Base-by-base conservation (phyloP, 2,888 invertebrate species). In the Eretmocerus hayati region DNA sequence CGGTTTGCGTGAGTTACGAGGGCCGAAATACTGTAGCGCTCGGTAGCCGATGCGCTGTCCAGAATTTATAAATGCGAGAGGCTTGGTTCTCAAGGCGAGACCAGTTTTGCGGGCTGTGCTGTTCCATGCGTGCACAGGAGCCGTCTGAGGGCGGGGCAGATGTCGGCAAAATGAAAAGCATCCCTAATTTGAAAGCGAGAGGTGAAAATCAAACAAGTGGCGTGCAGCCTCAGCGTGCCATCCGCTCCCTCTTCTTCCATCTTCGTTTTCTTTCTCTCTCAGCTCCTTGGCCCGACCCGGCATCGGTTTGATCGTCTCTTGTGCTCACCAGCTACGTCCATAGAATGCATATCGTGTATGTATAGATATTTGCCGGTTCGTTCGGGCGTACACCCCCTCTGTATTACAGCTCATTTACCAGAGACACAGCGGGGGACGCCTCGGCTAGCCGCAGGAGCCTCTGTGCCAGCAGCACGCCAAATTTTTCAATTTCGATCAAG, bases 111-210 rank as follows among this genome's bases (percentile, higher is more conserved):
- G n/a, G 26, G 16, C 30, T 40, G 11, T 31, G 61, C 62, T 59
- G 56, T 55, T 56, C 58, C 52, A 30, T 55, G n/a, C 65, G 66
- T 65, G 66, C 62, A 61, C 66, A 63, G 67, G 63, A 70, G 70
- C 69, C 57, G 56, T 53, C 53, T 55, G 58, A 62, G 64, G 69
- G 70, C 68, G 70, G 67, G 62, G 66, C 68, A 56, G 59, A 61
- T 63, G 70, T 69, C 70, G 66, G 63, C 39, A 62, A 62, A 65
- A 68, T 69, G 67, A 68, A 69, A 69, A 69, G 68, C 68, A 68
- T 68, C 66, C 64, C 67, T 69, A 68, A 69, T 69, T 69, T 67
- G 65, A 67, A 68, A 67, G 63, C 62, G 65, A 66, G 66, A 66
- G 59, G 62, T 63, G 60, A 62, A 64, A 65, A 62, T 64, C 62